Evolutionary conservation across 1,140 invertebrate genomes (phyloP), one percentile per base, ranked within the genome.

Genomic region (Panagrolaimus sp.): DNA sequence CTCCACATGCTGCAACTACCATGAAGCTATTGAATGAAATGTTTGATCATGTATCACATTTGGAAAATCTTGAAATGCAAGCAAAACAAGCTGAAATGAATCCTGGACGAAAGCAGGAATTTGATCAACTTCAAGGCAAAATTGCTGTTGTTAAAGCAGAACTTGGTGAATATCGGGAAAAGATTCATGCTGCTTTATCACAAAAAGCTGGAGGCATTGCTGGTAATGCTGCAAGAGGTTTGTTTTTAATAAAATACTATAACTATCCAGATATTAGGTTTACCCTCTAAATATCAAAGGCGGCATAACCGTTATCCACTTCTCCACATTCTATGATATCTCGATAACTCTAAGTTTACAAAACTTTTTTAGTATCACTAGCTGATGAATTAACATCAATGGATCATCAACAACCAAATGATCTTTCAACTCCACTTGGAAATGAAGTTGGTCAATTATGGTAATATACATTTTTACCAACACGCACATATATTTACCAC

Each of bases 301-400:
- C n/a, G n/a, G n/a, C n/a, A n/a, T n/a, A n/a, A n/a, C n/a, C n/a
- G n/a, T n/a, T n/a, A n/a, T n/a, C n/a, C n/a, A n/a, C n/a, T n/a
- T n/a, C n/a, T n/a, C n/a, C n/a, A n/a, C n/a, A n/a, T n/a, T n/a
- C n/a, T n/a, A n/a, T n/a, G n/a, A n/a, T n/a, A n/a, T n/a, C n/a
- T n/a, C n/a, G n/a, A 42, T 25, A 67, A 20, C 42, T n/a, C n/a
- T n/a, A n/a, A n/a, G n/a, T n/a, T n/a, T n/a, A 25, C 25, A 23
- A 5, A 11, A 4, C 5, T 16, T 8, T n/a, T 69, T 46, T 42
- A 69, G 67, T 66, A 9, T 38, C 25, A 8, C n/a, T 69, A 0
- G 67, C 67, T 3, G 67, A 69, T 44, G 67, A 69, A 27, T 65
- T 69, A 20, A 67, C 67, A 0, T 13, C 5, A 9, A 70, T 70